Evolutionary conservation across 2,797 vertebrate genomes (phyloP).

Genomic region (Nasua narica): DNA sequence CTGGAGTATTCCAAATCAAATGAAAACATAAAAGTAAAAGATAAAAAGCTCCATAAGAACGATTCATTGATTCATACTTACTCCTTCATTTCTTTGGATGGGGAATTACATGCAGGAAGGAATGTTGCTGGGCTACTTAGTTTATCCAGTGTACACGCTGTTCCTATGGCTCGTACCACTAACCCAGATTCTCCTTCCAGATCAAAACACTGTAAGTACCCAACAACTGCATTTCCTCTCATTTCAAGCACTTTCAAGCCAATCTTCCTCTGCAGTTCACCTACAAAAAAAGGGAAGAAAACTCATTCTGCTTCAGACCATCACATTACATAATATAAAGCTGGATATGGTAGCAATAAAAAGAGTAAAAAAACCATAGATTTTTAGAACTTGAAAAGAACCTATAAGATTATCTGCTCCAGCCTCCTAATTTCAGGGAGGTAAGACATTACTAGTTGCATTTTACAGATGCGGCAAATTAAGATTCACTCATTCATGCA

Average conservation of each 20-base stretch:
- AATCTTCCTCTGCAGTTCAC: conserved; percentile 98
- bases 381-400: conserved; percentile 12
- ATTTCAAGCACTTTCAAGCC: conserved; percentile 98
- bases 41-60: conserved; percentile 62
- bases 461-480: neutral
- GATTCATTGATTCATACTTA: conserved; percentile 88
- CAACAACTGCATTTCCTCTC: conserved; percentile 98
- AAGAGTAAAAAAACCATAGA: neutral
- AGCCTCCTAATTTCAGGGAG: neutral
- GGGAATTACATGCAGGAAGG: conserved; percentile 93
- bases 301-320: neutral
- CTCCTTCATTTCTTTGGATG: conserved; percentile 98
- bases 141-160: conserved; percentile 98
- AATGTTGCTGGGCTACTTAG: conserved; percentile 87
- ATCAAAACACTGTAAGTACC: conserved; percentile 98
- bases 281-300: conserved; percentile 80
- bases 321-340: neutral
- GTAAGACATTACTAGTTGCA: neutral
- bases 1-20: conserved; percentile 74
- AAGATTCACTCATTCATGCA: neutral
- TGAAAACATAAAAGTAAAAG: conserved; percentile 59
- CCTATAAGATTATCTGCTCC: neutral
- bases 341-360: neutral
- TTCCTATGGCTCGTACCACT: conserved; percentile 98
- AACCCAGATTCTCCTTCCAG: conserved; percentile 98